Evolutionary conservation across 2,888 invertebrate species (phyloP).

Genomic region (Conomelus anceps): DNA sequence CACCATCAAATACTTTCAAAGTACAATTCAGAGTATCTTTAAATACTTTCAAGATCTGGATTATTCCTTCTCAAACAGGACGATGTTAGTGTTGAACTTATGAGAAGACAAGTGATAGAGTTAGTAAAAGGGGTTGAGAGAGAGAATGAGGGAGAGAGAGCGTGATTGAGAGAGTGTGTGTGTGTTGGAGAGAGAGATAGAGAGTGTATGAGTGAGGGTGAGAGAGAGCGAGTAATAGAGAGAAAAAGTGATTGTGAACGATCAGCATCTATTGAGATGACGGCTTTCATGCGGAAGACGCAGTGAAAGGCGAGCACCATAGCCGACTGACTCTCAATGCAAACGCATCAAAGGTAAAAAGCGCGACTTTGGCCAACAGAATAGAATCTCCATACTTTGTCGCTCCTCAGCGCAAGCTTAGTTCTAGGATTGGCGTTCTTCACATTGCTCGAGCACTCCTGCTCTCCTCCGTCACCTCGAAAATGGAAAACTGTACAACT

Average conservation of each 20-base stretch:
- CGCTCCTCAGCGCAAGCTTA: background rate
- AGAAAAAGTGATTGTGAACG: background rate
- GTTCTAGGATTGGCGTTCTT: background rate
- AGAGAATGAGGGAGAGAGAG: background rate
- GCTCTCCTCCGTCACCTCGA: background rate
- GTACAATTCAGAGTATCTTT: too few relatives aligned
- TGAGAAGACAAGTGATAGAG: background rate
- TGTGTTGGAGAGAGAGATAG: too few relatives aligned
- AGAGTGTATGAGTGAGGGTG: background rate
- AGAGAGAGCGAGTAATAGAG: background rate
- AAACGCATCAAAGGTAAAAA: background rate
- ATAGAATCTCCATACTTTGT: background rate
- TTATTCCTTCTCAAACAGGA: background rate
- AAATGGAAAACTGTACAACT: background rate
- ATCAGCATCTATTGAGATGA: background rate
- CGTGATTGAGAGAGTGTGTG: background rate
- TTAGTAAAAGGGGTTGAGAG: background rate
- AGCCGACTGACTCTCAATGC: background rate
- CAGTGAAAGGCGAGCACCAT: background rate
- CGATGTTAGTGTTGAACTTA: too few relatives aligned
- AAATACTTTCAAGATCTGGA: background rate
- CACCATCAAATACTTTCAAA: background rate
- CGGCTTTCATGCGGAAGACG: background rate
- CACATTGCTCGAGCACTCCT: background rate
- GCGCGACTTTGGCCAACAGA: background rate